Percentiles rank a stretch among this genome's conserved stretches.
Conservation (phyloP, 2,797 vertebrate species). For the Limnodromus scolopaceus region DNA sequence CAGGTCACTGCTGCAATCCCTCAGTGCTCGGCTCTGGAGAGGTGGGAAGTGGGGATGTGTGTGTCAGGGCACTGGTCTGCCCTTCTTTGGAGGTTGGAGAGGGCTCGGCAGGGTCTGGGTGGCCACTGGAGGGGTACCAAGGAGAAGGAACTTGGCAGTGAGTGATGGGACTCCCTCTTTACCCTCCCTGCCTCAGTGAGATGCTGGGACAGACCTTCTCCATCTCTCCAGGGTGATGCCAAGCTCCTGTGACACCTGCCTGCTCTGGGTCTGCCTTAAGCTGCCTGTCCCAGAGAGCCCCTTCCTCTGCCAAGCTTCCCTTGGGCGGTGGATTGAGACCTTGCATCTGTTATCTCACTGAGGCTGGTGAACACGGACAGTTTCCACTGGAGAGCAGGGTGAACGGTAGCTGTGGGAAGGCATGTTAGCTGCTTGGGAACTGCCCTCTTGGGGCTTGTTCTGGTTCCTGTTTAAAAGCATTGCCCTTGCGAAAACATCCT, state of each 20-base stretch:
- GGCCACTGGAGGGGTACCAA: neutral
- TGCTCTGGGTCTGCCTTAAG: neutral
- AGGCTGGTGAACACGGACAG: rapidly evolving
- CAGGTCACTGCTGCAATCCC: rapidly evolving
- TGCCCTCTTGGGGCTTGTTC: neutral
- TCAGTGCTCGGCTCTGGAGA: neutral
- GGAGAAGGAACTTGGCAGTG: neutral
- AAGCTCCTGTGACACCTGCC: neutral
- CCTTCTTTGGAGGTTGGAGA: neutral
- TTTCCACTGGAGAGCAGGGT: neutral
- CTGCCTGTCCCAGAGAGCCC: neutral
- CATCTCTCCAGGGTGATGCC: neutral
- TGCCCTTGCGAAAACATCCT: neutral
- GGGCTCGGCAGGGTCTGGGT: neutral
- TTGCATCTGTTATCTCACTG: neutral
- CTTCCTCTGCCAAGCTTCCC: neutral
- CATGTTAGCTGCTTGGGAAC: neutral
- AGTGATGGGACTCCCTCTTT: neutral
- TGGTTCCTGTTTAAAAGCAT: neutral
- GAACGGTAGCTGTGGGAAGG: neutral
- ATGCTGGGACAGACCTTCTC: neutral
- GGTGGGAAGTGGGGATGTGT: too few relatives aligned
- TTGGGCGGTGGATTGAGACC: neutral
- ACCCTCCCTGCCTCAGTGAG: rapidly evolving
- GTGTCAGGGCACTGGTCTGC: neutral